Evolutionary conservation across 2,888 invertebrate species (phyloP).

Genomic region (Trimorus sp.): DNA sequence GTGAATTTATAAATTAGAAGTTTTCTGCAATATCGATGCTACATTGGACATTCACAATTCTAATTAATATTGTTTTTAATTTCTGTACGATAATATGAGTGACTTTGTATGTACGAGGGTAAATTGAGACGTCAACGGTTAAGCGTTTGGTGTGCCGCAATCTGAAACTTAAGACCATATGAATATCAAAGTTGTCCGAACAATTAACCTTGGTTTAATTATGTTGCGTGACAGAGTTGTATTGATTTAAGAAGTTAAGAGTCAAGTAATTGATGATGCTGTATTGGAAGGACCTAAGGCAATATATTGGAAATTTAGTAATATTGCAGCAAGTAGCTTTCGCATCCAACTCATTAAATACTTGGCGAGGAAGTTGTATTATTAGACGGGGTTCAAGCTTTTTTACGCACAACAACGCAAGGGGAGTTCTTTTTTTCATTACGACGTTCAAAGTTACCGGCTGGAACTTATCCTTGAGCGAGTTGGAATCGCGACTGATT

Average conservation of each 20-base stretch:
- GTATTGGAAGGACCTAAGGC: conserved; percentile 21
- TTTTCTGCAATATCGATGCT: too few relatives aligned
- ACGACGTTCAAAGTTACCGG: too few relatives aligned
- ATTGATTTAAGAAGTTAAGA: conserved; percentile 50
- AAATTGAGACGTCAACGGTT: too few relatives aligned
- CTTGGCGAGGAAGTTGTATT: conserved; percentile 20
- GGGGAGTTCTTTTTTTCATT: too few relatives aligned
- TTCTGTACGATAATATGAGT: too few relatives aligned
- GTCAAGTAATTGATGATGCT: conserved; percentile 41
- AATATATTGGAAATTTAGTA: conserved; percentile 28
- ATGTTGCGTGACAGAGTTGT: conserved; percentile 6
- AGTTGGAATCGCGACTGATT: too few relatives aligned
- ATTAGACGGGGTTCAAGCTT: conserved; percentile 12
- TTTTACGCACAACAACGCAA: too few relatives aligned
- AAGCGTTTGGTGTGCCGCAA: conserved; percentile 17
- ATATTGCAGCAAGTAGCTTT: conserved; percentile 21
- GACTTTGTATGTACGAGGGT: too few relatives aligned
- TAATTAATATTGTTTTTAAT: too few relatives aligned
- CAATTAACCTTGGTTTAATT: conserved; percentile 44
- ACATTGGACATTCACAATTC: too few relatives aligned
- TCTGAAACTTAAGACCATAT: conserved; percentile 9
- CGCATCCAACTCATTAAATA: conserved; percentile 31
- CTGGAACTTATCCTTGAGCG: too few relatives aligned
- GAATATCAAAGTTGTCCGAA: conserved; percentile 12
- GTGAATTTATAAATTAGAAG: too few relatives aligned